A percentile compares a stretch with the other conserved stretches of the same genome.
These are phyloP conservation scores for Homalodisca vitripennis DNA, from an alignment of 1,140 invertebrate species.

Conservation along the genomic window DNA sequence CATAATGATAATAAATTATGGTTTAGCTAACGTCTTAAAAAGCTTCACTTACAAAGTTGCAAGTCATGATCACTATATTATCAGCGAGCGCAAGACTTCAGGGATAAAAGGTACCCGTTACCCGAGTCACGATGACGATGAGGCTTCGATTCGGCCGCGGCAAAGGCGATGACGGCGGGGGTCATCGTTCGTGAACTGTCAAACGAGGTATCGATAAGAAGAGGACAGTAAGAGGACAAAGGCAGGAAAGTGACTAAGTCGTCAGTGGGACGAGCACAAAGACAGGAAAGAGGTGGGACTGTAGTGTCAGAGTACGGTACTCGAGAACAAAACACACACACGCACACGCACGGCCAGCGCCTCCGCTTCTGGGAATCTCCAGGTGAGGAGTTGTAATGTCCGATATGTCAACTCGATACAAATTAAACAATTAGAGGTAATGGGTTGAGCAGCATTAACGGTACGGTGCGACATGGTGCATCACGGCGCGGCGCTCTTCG, in stretches of 20 bases:
- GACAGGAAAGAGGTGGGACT: conserved; percentile 5
- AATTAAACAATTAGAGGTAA: conserved; percentile 8
- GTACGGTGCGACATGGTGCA: no score
- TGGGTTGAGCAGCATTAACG: conserved; percentile 1
- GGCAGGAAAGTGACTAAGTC: conserved; percentile 3
- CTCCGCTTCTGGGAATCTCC: no score
- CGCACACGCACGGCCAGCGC: not conserved
- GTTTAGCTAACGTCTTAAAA: no score
- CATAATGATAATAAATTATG: no score
- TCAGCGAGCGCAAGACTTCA: not conserved
- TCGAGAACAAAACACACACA: not conserved
- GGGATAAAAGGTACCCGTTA: not conserved
- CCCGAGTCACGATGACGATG: no score
- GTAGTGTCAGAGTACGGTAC: not conserved
- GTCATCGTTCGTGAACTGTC: no score
- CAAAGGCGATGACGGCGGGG: not conserved
- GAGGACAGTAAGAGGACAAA: not conserved
- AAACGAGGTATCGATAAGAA: no score
- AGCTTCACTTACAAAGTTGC: no score
- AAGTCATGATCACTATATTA: conserved; percentile 12
- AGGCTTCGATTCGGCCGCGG: no score
- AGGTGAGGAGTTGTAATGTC: no score
- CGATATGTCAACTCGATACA: no score
- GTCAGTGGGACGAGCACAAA: conserved; percentile 1
- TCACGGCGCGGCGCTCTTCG: no score